Percentiles rank a stretch among this genome's conserved stretches.
Evolutionary conservation across 2,113 vertebrate species (phyloP).

Genomic region (Uria lomvia): DNA sequence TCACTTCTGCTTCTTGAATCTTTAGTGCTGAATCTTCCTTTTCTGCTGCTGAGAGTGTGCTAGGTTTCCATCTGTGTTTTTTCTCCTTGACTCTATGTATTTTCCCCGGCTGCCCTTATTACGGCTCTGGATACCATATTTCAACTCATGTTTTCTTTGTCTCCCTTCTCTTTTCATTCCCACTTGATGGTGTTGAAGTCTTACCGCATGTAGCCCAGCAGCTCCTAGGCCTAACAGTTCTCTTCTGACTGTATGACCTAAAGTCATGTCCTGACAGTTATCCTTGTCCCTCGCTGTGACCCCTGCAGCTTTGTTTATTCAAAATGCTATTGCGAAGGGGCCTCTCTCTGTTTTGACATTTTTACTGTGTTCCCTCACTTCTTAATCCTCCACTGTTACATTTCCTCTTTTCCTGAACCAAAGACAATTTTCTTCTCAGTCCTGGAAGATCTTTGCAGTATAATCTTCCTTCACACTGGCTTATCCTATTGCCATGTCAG

Average conservation of each 20-base stretch:
- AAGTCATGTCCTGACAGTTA: neutral
- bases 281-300: neutral
- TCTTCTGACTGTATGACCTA: neutral
- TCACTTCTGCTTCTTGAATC: neutral
- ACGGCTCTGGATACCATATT: neutral
- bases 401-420: constrained; percentile 6
- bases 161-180: neutral
- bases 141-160: neutral
- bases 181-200: neutral
- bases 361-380: neutral
- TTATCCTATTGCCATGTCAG: constrained; percentile 31
- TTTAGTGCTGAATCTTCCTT: neutral
- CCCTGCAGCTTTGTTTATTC: constrained; percentile 1
- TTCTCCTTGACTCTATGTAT: neutral
- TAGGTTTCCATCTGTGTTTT: neutral
- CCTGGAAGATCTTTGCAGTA: neutral
- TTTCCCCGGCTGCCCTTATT: neutral
- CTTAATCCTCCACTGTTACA: neutral
- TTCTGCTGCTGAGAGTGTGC: neutral
- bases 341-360: neutral
- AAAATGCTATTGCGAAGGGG: neutral
- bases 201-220: neutral
- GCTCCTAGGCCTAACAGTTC: neutral
- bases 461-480: constrained; percentile 6
- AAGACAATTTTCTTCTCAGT: constrained; percentile 18